Evolutionary conservation across 2,797 vertebrate genomes (phyloP).

Genomic region (Sarcophilus harrisii): DNA sequence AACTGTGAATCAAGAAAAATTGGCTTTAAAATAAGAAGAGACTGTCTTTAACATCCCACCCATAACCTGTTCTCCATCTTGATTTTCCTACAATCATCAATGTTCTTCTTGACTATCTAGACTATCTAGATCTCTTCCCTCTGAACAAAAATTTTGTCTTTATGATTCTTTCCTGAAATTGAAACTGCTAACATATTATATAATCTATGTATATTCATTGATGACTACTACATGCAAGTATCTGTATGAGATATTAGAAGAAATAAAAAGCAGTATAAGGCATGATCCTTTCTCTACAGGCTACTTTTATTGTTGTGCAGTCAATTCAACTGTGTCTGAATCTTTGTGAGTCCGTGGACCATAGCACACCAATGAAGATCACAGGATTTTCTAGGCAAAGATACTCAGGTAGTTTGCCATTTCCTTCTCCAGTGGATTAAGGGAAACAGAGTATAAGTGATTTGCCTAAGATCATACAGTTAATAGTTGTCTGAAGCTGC

Average conservation of each 20-base stretch:
- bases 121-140: neutral
- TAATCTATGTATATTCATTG: no score
- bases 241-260: neutral
- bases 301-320: no score
- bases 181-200: neutral
- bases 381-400: no score
- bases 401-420: no score
- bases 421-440: no score
- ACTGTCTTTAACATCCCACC: neutral
- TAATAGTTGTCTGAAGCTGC: no score
- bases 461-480: neutral
- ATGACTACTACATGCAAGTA: no score
- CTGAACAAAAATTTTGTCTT: neutral
- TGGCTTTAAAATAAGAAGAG: neutral
- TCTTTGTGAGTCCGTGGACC: no score
- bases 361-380: no score
- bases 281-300: neutral
- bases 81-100: neutral
- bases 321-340: no score
- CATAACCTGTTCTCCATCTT: neutral
- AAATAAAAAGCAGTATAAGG: neutral
- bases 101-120: neutral
- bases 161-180: neutral
- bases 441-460: neutral
- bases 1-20: neutral